A percentile compares a stretch with the other conserved stretches of the same genome.
phyloP scores from a whole-genome alignment of 2,797 vertebrate genomes.

The Tokudaia tokunoshimensis region DNA sequence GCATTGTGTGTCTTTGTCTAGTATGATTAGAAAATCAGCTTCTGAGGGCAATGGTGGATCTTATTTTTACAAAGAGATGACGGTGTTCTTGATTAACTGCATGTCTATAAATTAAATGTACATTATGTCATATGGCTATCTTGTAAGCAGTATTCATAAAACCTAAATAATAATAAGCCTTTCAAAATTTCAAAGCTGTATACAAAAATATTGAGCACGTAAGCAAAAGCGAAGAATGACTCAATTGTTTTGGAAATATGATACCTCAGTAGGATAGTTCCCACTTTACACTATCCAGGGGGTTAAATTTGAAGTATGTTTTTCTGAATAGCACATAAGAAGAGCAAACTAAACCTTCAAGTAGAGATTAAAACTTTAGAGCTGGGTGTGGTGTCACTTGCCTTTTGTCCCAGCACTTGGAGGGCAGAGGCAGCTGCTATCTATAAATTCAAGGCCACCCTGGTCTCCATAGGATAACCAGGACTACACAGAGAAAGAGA shows the following conservation, averaged over 20 bases:
- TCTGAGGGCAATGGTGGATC: constrained; percentile 40
- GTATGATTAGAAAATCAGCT: constrained; percentile 70
- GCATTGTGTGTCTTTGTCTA: constrained; percentile 65
- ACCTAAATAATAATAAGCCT: constrained; percentile 1
- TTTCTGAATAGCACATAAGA: constrained; percentile 1
- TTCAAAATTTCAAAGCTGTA: not conserved
- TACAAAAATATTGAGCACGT: not conserved
- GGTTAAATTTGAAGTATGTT: not conserved
- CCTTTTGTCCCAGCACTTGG: not conserved
- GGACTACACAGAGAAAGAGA: not conserved
- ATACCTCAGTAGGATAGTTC: not conserved
- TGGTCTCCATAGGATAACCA: not conserved
- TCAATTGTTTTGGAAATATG: not conserved
- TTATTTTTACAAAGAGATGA: not conserved
- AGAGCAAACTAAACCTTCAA: constrained; percentile 12
- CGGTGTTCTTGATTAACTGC: not conserved
- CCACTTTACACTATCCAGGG: not conserved
- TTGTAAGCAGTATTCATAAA: constrained; percentile 10
- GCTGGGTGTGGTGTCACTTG: not conserved
- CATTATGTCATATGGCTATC: not conserved
- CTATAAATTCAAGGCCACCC: not conserved
- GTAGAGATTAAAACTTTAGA: constrained; percentile 35
- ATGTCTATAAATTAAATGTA: constrained; percentile 22
- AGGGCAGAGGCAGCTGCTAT: not conserved
- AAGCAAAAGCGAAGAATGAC: constrained; percentile 24